Conservation (phyloP, 2,797 vertebrate species). For the Varecia variegata region DNA sequence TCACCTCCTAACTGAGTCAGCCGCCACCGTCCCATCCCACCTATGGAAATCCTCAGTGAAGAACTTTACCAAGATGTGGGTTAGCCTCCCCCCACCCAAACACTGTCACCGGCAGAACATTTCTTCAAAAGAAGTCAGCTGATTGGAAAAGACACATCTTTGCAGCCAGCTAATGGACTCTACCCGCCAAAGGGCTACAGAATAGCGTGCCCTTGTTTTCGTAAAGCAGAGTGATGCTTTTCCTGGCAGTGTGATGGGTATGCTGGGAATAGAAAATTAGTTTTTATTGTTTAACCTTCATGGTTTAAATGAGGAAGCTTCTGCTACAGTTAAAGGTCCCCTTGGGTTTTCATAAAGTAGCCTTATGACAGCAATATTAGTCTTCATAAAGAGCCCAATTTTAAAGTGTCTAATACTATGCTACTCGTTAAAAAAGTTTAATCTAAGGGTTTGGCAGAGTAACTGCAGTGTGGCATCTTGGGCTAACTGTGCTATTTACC, state of each 20-base stretch:
- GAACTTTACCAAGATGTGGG: not conserved
- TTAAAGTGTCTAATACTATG: constrained; percentile 20
- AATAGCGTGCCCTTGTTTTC: constrained; percentile 3
- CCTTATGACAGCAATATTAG: constrained; percentile 68
- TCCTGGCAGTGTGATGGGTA: constrained; percentile 24
- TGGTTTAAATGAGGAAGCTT: constrained; percentile 67
- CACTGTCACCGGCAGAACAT: not conserved
- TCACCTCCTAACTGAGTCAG: not conserved
- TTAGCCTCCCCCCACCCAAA: not conserved
- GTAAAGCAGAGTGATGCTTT: constrained; percentile 26
- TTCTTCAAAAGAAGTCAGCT: not conserved
- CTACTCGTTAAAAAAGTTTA: not conserved
- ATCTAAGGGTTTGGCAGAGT: not conserved
- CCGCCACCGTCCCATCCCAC: not conserved
- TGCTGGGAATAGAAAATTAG: constrained; percentile 68
- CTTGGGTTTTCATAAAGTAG: constrained; percentile 62
- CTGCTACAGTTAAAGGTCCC: constrained; percentile 58
- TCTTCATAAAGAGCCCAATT: constrained; percentile 68
- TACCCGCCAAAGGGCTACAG: not conserved
- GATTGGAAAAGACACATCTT: not conserved
- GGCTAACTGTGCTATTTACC: not conserved
- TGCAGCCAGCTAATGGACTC: not conserved
- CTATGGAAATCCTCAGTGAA: not conserved
- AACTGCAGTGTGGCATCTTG: not conserved
- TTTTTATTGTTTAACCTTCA: constrained; percentile 76